phyloP scores from a whole-genome alignment of 37 sponge, comb jelly and placozoan species.

The Eunapius fragilis region DNA sequence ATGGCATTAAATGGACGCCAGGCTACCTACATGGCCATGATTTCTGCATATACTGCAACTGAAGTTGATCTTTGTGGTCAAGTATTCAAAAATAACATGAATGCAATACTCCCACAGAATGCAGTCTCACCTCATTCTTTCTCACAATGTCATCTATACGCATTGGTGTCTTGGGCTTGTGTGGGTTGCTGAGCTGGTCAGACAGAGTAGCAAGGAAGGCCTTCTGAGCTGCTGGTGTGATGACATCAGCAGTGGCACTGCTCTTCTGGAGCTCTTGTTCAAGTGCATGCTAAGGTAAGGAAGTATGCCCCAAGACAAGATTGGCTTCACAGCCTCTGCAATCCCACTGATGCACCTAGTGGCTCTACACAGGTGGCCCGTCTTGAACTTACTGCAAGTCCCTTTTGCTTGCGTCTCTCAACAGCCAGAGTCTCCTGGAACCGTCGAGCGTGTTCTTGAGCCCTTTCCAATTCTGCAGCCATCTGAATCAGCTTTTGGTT shows the following conservation, averaged over 20 bases:
- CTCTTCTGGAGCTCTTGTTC: slow-evolving; percentile 77
- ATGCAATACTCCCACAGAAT: background rate
- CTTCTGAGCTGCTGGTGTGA: slow-evolving; percentile 64
- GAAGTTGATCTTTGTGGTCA: no score
- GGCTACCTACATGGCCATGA: no score
- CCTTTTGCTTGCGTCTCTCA: slow-evolving; percentile 81
- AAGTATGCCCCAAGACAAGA: background rate
- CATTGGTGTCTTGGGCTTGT: slow-evolving; percentile 44
- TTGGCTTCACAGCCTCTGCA: background rate
- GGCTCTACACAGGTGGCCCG: no score
- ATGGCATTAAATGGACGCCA: no score
- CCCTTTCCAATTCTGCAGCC: slow-evolving; percentile 66
- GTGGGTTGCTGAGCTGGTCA: slow-evolving; percentile 37
- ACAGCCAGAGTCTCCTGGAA: slow-evolving; percentile 79
- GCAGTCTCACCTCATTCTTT: slow-evolving; percentile 76
- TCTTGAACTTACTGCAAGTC: slow-evolving; percentile 46
- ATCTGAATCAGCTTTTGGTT: slow-evolving; percentile 75
- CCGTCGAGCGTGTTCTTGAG: slow-evolving; percentile 79
- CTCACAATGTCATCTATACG: slow-evolving; percentile 77
- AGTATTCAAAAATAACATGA: background rate
- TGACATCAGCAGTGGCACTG: slow-evolving; percentile 5
- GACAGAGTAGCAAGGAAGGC: slow-evolving; percentile 81
- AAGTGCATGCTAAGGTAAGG: slow-evolving; percentile 67
- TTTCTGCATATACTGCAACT: no score
- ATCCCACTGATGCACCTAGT: no score